Evolutionary conservation across 2,888 invertebrate genomes (phyloP).

Genomic region (Iselma pallidipennis): DNA sequence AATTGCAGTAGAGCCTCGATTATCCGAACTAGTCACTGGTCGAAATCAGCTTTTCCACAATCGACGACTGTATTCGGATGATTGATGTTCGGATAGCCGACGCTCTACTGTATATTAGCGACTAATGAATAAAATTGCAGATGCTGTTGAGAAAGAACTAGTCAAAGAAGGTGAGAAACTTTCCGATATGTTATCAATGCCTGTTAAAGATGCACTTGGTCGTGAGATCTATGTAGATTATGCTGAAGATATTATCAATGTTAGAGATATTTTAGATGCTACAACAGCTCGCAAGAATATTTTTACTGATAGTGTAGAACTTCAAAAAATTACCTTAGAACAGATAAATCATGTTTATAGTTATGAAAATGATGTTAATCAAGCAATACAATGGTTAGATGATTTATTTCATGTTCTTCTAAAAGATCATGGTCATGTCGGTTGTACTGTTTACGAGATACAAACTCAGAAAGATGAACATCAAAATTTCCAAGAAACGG

Average conservation of each 20-base stretch:
- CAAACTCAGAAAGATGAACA: constrained; percentile 75
- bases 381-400: constrained; percentile 77
- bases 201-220: constrained; percentile 77
- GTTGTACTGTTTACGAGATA: constrained; percentile 73
- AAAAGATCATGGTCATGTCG: constrained; percentile 71
- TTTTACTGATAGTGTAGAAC: constrained; percentile 73
- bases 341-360: constrained; percentile 75
- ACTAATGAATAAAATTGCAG: constrained; percentile 60
- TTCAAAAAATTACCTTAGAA: constrained; percentile 76
- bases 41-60: too few relatives aligned
- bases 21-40: too few relatives aligned
- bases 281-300: constrained; percentile 71
- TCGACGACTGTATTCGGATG: too few relatives aligned
- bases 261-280: constrained; percentile 71
- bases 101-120: too few relatives aligned
- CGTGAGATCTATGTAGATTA: constrained; percentile 72
- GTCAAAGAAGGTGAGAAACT: constrained; percentile 76
- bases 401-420: constrained; percentile 74
- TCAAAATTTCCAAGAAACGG: constrained; percentile 76
- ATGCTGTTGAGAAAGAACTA: constrained; percentile 67
- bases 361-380: constrained; percentile 76
- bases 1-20: too few relatives aligned
- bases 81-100: too few relatives aligned
- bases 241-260: constrained; percentile 71
- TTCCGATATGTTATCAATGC: constrained; percentile 76